Evolutionary conservation across 2,797 vertebrate genomes (phyloP), one percentile per base, ranked within the genome.

Genomic region (Podargus strigoides): DNA sequence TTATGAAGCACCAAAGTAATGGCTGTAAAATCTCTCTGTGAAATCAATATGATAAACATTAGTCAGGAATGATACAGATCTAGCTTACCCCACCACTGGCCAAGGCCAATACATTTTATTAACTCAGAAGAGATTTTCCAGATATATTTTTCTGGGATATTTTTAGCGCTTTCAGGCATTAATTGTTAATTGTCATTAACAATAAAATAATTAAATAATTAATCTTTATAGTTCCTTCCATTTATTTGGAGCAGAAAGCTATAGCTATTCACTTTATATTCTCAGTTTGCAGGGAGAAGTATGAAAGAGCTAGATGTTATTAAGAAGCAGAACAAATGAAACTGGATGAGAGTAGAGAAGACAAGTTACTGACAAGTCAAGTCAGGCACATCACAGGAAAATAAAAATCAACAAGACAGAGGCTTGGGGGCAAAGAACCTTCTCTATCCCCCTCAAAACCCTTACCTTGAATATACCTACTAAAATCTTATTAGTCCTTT

Each of bases 291-390:
- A 73, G 46, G 28, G 11, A 52, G 9, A 84, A 74, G 10, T 47
- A 85, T 7, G 3, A 53, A 75, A 84, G 21, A 78, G 34, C 5
- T 46, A 39, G 34, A 42, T 56, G 17, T 19, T 81, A 20, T 49
- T 72, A 85, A 82, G 56, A 9, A 87, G 26, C 28, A 62, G 46
- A 91, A 59, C 30, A 87, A 89, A 87, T 39, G 52, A 74, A 85
- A 68, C 49, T 42, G 36, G 16, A 87, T 75, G 75, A 81, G 20
- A 85, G 44, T 4, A 9, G 34, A 82, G n/a, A 52, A 77, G 84
- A 93, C 49, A 82, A 89, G 87, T 77, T 77, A 89, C 64, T 87
- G 92, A 95, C 90, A 90, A 67, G n/a, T 62, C 55, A 88, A 86
- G 80, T 64, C 62, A 90, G 46, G 24, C 79, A 88, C 79, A 93